phyloP scores from a whole-genome alignment of 2,888 invertebrate species.

The Mythimna impura region DNA sequence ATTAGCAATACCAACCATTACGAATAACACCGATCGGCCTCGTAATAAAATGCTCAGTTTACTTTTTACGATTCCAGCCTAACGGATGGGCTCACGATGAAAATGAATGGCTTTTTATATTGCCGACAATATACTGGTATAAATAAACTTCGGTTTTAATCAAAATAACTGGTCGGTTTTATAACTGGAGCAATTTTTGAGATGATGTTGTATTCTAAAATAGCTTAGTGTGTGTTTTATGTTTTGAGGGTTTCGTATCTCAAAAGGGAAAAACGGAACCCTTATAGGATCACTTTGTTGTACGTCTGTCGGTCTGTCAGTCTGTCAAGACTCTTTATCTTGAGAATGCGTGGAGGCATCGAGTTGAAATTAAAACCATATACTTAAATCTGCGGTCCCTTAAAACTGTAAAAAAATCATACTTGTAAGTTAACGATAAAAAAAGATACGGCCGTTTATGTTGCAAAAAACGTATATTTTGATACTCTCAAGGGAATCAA shows the following conservation, averaged over 20 bases:
- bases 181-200: constrained; percentile 49
- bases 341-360: no score
- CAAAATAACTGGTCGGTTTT: constrained; percentile 59
- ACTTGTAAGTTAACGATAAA: no score
- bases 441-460: no score
- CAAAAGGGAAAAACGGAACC: no score
- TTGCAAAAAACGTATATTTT: no score
- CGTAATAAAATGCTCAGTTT: constrained; percentile 72
- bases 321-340: no score
- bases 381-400: no score
- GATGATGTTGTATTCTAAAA: constrained; percentile 30
- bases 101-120: constrained; percentile 69
- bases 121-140: constrained; percentile 63
- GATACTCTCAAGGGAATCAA: no score
- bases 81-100: constrained; percentile 62
- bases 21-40: constrained; percentile 60
- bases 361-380: no score
- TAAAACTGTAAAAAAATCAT: no score
- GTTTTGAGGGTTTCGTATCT: neutral
- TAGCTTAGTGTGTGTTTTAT: neutral
- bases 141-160: constrained; percentile 64
- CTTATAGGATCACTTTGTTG: no score
- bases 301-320: no score
- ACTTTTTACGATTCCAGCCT: constrained; percentile 66
- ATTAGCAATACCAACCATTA: constrained; percentile 59